Evolutionary conservation across 2,113 vertebrate genomes (phyloP).

Genomic region (Silurus glanis): DNA sequence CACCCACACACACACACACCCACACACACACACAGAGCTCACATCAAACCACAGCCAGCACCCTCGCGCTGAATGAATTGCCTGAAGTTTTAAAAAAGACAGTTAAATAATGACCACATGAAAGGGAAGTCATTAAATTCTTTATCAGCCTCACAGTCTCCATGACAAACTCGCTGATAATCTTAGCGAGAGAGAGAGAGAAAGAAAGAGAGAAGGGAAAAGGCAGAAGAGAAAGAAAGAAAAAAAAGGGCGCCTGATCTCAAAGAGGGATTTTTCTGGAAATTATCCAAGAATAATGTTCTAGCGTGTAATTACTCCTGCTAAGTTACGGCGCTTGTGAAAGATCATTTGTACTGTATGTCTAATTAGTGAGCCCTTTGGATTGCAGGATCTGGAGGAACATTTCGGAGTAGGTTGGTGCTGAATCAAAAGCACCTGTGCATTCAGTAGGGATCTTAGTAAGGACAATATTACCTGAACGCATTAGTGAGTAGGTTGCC

Average conservation of each 20-base stretch:
- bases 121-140: slow-evolving; percentile 53
- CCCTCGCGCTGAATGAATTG: slow-evolving; percentile 30
- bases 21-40: background rate
- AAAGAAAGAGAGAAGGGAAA: background rate
- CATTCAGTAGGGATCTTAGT: slow-evolving; percentile 51
- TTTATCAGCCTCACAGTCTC: slow-evolving; percentile 51
- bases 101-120: slow-evolving; percentile 51
- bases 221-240: background rate
- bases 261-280: slow-evolving; percentile 73
- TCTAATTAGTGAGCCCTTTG: slow-evolving; percentile 80
- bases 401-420: slow-evolving; percentile 70
- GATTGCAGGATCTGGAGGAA: slow-evolving; percentile 69
- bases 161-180: slow-evolving; percentile 51
- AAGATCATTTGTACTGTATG: slow-evolving; percentile 79
- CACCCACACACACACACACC: background rate
- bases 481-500: slow-evolving; percentile 13
- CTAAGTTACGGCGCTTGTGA: slow-evolving; percentile 76
- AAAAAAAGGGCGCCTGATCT: slow-evolving; percentile 62
- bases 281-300: slow-evolving; percentile 78
- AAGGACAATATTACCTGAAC: slow-evolving; percentile 32
- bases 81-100: slow-evolving; percentile 52
- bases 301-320: slow-evolving; percentile 76
- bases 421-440: slow-evolving; percentile 55
- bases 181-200: slow-evolving; percentile 35
- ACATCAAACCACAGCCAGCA: slow-evolving; percentile 5